These are phyloP conservation scores for Manis javanica DNA, from an alignment of 2,797 vertebrate genomes.

Conservation along the genomic window DNA sequence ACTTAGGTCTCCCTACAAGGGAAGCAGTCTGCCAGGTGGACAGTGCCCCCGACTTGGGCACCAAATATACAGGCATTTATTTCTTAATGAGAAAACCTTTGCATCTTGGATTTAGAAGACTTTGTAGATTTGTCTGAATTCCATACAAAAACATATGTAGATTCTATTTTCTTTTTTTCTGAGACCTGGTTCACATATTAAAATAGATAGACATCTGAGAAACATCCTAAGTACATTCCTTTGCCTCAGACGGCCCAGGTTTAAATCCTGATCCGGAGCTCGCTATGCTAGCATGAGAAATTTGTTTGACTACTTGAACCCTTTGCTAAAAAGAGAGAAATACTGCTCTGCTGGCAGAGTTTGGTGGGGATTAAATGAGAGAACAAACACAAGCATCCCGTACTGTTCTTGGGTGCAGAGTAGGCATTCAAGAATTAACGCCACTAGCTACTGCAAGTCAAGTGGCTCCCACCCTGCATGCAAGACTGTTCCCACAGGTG, in stretches of 20 bases:
- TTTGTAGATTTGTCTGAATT: background rate
- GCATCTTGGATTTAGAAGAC: background rate
- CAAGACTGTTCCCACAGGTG: too few species aligned
- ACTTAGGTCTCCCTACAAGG: background rate
- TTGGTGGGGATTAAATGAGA: background rate
- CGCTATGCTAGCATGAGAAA: background rate
- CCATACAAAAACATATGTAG: background rate
- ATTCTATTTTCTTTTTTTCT: background rate
- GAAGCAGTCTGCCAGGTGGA: background rate
- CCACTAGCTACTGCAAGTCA: background rate
- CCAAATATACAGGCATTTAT: background rate
- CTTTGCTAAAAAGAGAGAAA: background rate
- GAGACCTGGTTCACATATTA: background rate
- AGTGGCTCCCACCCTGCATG: background rate
- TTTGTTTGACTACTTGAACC: background rate
- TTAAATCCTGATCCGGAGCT: background rate
- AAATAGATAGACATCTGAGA: background rate
- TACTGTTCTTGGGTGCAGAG: background rate
- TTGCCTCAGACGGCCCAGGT: background rate
- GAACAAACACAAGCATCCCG: background rate
- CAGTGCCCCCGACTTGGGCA: accelerated
- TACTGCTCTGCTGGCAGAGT: background rate
- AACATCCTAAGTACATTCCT: background rate
- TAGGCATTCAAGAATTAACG: background rate
- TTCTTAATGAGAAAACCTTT: background rate